Evolutionary conservation across 2,113 vertebrate genomes (phyloP).

Genomic region (Burhinus oedicnemus): DNA sequence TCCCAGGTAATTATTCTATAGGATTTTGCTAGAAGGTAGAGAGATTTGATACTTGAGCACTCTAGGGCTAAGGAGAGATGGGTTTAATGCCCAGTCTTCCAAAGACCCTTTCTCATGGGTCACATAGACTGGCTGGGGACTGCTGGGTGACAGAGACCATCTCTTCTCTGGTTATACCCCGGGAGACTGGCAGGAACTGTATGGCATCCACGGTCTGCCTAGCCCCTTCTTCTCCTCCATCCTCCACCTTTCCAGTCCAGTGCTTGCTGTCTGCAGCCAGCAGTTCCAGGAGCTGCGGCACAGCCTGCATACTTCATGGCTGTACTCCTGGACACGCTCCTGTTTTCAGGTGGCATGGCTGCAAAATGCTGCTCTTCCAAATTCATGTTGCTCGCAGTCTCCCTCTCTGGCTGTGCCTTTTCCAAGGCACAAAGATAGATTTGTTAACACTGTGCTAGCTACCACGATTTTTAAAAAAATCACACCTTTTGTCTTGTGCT

Average conservation of each 20-base stretch:
- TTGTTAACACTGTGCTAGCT: neutral
- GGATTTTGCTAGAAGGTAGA: neutral
- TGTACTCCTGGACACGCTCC: neutral
- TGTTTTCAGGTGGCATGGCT: neutral
- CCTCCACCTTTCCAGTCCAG: neutral
- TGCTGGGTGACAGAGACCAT: neutral
- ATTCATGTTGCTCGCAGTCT: neutral
- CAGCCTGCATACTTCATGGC: neutral
- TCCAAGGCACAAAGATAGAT: neutral
- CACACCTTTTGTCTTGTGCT: slow-evolving; percentile 13
- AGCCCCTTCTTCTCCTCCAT: neutral
- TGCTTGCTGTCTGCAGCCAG: neutral
- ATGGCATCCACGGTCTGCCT: neutral
- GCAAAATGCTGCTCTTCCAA: neutral
- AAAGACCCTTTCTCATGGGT: neutral
- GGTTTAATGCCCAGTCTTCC: neutral
- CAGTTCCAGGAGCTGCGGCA: neutral
- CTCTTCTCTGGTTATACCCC: neutral
- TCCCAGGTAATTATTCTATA: neutral
- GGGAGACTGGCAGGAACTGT: neutral
- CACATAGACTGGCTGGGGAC: neutral
- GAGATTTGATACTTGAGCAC: neutral
- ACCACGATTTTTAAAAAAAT: neutral
- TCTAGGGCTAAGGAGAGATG: neutral
- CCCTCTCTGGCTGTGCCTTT: neutral